These are phyloP conservation scores for Phalloptychus januarius DNA, from an alignment of 2,797 vertebrate species.

Conservation along the genomic window DNA sequence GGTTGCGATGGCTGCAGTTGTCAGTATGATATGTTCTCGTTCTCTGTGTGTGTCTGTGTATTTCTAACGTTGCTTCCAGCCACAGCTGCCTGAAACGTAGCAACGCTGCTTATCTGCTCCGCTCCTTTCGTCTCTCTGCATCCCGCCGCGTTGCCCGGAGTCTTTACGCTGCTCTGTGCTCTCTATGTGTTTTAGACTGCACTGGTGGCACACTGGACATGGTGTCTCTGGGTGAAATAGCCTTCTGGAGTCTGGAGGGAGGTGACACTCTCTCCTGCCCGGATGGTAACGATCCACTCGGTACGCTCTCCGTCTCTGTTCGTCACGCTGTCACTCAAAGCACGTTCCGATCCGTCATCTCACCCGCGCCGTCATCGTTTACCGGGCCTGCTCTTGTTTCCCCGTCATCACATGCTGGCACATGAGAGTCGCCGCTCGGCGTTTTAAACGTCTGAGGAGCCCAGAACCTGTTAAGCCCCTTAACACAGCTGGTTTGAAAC, in stretches of 20 bases:
- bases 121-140: slow-evolving; percentile 9
- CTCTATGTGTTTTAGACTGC: slow-evolving; percentile 78
- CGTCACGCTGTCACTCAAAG: slow-evolving; percentile 50
- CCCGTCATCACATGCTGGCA: slow-evolving; percentile 43
- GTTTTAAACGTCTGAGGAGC: slow-evolving; percentile 43
- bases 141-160: slow-evolving; percentile 26
- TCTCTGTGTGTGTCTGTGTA: neutral
- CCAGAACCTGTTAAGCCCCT: slow-evolving; percentile 67
- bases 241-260: slow-evolving; percentile 85
- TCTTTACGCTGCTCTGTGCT: slow-evolving; percentile 48
- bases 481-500: slow-evolving; percentile 63
- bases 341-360: slow-evolving; percentile 62
- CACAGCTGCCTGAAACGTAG: slow-evolving; percentile 1
- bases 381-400: slow-evolving; percentile 29
- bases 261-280: slow-evolving; percentile 79
- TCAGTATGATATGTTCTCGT: neutral
- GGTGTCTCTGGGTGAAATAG: slow-evolving; percentile 82
- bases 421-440: slow-evolving; percentile 21
- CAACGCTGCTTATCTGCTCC: slow-evolving; percentile 16
- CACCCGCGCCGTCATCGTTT: slow-evolving; percentile 37
- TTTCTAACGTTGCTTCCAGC: slow-evolving; percentile 3
- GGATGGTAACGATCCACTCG: slow-evolving; percentile 65
- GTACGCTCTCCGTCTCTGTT: slow-evolving; percentile 48
- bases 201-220: slow-evolving; percentile 80
- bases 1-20: neutral